phyloP scores from a whole-genome alignment of 1,140 invertebrate genomes.

The Aphaenogaster floridana region DNA sequence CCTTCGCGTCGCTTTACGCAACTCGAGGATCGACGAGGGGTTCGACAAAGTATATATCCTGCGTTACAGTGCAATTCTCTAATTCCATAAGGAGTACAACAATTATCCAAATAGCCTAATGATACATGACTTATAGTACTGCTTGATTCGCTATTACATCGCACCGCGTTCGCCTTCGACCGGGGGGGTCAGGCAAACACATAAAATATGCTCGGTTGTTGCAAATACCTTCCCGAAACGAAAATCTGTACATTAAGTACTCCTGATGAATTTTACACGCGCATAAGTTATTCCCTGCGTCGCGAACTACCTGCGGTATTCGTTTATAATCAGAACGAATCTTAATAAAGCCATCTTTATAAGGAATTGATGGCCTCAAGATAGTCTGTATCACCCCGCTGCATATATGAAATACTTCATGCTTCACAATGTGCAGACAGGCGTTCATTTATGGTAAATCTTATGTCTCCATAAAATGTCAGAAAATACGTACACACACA shows the following conservation, averaged over 20 bases:
- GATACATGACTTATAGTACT: constrained; percentile 36
- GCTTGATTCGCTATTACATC: constrained; percentile 13
- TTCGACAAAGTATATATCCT: constrained; percentile 25
- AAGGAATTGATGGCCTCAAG: constrained; percentile 13
- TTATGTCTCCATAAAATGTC: constrained; percentile 51
- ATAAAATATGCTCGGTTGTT: background rate
- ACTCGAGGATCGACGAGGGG: background rate
- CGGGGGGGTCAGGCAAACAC: background rate
- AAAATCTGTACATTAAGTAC: background rate
- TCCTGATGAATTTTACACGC: background rate
- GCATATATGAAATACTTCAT: background rate
- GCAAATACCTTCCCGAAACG: background rate
- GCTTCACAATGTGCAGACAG: constrained; percentile 3
- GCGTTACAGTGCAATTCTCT: constrained; percentile 23
- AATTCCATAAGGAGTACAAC: constrained; percentile 37
- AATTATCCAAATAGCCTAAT: constrained; percentile 46
- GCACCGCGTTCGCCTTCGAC: background rate
- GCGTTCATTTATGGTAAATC: constrained; percentile 48
- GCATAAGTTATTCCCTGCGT: background rate
- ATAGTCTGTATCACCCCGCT: background rate
- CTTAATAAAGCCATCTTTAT: constrained; percentile 2
- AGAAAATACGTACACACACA: background rate
- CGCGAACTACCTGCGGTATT: background rate
- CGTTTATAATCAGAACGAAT: background rate
- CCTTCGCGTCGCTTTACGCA: background rate